These are phyloP conservation scores for Danio tinwini DNA, from an alignment of 2,797 vertebrate species.

Conservation along the genomic window DNA sequence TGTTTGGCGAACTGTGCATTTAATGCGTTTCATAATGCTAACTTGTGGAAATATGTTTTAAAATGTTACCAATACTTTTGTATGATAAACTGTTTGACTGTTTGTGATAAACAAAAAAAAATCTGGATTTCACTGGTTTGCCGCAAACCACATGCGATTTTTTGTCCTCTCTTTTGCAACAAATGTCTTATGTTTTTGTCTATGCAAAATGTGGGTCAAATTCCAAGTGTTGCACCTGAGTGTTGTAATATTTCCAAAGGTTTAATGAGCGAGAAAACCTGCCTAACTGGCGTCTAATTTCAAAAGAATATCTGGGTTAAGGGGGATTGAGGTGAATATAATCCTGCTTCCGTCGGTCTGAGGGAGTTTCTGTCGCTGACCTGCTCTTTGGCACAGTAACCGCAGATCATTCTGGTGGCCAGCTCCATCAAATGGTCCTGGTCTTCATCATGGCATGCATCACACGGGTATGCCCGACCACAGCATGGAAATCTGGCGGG, in stretches of 20 bases:
- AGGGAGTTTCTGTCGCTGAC: constrained; percentile 59
- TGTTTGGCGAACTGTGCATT: too few relatives aligned
- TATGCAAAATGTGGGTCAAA: constrained; percentile 17
- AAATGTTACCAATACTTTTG: neutral
- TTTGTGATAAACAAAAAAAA: too few relatives aligned
- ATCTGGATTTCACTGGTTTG: too few relatives aligned
- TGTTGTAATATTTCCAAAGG: neutral
- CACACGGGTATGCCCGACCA: constrained; percentile 82
- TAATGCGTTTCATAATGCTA: too few relatives aligned
- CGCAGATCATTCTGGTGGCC: constrained; percentile 85
- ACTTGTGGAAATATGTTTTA: too few relatives aligned
- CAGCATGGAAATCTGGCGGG: constrained; percentile 84
- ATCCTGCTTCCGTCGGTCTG: neutral
- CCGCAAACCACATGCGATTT: neutral
- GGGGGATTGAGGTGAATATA: neutral
- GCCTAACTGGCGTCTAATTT: constrained; percentile 3
- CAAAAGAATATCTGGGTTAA: neutral
- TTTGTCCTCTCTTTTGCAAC: neutral
- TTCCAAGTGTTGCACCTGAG: neutral
- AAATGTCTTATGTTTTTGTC: neutral
- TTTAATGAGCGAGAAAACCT: neutral
- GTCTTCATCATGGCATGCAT: constrained; percentile 81
- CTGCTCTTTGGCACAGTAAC: constrained; percentile 85
- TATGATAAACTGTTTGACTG: neutral
- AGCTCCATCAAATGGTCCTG: constrained; percentile 86